A percentile compares a stretch with the other conserved stretches of the same genome.
These are phyloP conservation scores for Hylia prasina DNA, from an alignment of 2,113 vertebrate genomes.

Conservation along the genomic window DNA sequence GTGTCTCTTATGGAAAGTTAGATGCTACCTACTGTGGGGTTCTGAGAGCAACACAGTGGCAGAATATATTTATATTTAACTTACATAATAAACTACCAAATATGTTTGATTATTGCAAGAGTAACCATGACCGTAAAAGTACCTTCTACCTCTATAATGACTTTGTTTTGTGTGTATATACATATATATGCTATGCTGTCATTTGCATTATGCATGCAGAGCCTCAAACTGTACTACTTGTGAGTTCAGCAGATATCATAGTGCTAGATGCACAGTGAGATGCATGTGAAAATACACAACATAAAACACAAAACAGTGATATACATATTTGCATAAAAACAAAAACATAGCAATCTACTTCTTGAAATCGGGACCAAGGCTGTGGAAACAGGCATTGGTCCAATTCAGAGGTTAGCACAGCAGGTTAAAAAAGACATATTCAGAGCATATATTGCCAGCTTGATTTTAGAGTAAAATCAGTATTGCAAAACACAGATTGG, in stretches of 20 bases:
- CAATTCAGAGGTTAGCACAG: not conserved
- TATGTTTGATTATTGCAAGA: not conserved
- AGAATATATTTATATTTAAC: not conserved
- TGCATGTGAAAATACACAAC: not conserved
- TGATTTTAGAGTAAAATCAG: not conserved
- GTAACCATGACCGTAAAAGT: not conserved
- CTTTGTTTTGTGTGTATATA: not conserved
- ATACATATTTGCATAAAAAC: not conserved
- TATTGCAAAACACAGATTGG: not conserved
- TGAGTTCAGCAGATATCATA: not conserved
- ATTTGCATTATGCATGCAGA: not conserved
- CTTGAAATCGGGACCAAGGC: not conserved
- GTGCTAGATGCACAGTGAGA: not conserved
- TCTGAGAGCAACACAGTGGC: not conserved
- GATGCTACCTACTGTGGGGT: not conserved
- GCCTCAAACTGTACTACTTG: not conserved
- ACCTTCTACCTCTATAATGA: not conserved
- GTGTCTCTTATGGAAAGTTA: not conserved
- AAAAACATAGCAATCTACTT: not conserved
- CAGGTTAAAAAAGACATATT: not conserved
- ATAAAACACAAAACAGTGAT: not conserved
- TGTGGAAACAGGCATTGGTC: not conserved
- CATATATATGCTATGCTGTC: not conserved
- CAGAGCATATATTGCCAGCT: not conserved
- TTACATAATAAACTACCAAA: not conserved